Conservation (phyloP, 2,888 invertebrate genomes). For the Dasypogon diadema region DNA sequence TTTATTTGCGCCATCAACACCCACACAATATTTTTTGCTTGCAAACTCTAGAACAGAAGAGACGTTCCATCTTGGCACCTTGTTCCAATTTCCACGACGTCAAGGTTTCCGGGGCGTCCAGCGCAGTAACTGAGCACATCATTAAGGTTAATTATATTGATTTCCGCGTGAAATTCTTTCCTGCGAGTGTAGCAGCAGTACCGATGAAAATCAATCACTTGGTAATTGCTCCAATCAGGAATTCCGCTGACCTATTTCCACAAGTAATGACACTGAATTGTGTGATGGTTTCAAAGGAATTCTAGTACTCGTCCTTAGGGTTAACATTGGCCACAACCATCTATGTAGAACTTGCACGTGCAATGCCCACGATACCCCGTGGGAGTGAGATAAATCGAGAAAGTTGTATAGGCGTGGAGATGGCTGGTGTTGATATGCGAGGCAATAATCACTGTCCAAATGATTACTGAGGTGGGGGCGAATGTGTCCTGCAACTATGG, state of each 20-base stretch:
- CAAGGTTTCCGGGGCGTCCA: too few relatives aligned
- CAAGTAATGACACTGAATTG: neutral
- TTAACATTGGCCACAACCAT: neutral
- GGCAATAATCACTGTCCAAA: neutral
- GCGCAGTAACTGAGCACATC: too few relatives aligned
- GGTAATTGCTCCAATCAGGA: slow-evolving; percentile 27
- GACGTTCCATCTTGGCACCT: too few relatives aligned
- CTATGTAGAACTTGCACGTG: neutral
- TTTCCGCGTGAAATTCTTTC: neutral
- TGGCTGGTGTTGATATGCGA: neutral
- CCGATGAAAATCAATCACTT: slow-evolving; percentile 9
- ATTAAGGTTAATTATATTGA: slow-evolving; percentile 30
- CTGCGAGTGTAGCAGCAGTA: neutral
- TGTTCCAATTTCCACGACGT: too few relatives aligned
- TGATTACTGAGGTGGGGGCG: neutral
- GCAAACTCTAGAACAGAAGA: too few relatives aligned
- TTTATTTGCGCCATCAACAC: too few relatives aligned
- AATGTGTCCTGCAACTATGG: neutral
- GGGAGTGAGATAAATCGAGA: too few relatives aligned
- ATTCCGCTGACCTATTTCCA: slow-evolving; percentile 28
- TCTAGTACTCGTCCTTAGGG: neutral
- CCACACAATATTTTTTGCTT: too few relatives aligned
- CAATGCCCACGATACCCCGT: too few relatives aligned
- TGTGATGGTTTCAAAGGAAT: neutral
- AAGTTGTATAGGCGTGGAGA: too few relatives aligned